These are phyloP conservation scores for Seira sanloemensis DNA, from an alignment of 2,888 invertebrate genomes.

Conservation along the genomic window DNA sequence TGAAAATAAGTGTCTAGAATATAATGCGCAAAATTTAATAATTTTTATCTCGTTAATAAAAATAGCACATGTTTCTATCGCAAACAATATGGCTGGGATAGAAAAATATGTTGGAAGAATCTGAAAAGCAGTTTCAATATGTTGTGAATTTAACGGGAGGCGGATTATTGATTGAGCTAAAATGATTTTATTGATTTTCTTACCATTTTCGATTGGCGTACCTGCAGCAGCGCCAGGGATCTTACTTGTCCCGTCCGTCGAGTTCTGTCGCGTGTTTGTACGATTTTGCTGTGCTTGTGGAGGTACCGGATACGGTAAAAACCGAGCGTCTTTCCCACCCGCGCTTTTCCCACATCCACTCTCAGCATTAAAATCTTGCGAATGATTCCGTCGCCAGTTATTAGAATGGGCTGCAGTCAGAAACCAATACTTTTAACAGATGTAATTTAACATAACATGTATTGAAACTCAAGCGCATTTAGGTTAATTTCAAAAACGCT, in stretches of 20 bases:
- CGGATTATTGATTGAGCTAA: no score
- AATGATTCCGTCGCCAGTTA: slow-evolving; percentile 21
- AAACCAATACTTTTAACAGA: not conserved
- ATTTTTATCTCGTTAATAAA: no score
- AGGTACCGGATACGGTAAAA: slow-evolving; percentile 34
- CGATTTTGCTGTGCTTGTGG: slow-evolving; percentile 18
- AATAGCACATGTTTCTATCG: no score
- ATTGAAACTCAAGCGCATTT: no score
- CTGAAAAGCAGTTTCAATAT: no score
- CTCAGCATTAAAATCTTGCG: slow-evolving; percentile 21
- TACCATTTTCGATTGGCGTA: not conserved
- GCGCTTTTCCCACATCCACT: not conserved
- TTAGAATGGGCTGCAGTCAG: slow-evolving; percentile 28
- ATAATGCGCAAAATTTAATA: no score
- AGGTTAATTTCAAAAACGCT: not conserved
- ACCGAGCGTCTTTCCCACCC: slow-evolving; percentile 43
- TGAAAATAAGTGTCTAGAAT: no score
- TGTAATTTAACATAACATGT: not conserved
- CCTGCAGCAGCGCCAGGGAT: not conserved
- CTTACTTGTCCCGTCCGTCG: not conserved
- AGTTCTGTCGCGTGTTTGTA: not conserved
- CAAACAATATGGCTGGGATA: no score
- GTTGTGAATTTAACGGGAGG: no score
- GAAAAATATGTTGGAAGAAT: no score
- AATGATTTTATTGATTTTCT: no score